A percentile compares a stretch with the other conserved stretches of the same genome.
These are phyloP conservation scores for Botia kubotai DNA, from an alignment of 2,797 vertebrate genomes.

Conservation along the genomic window DNA sequence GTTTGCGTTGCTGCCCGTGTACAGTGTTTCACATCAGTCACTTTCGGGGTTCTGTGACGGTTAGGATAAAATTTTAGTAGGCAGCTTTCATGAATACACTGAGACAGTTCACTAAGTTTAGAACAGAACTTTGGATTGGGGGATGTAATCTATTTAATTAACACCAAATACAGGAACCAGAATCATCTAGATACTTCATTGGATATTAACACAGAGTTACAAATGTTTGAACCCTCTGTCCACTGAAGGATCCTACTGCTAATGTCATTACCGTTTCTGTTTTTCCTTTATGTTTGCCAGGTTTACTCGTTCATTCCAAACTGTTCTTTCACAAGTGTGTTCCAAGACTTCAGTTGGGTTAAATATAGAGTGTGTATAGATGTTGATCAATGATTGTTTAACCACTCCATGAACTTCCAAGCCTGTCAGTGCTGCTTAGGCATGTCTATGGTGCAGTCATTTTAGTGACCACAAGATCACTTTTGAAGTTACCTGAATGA, in stretches of 20 bases:
- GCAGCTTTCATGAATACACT: no score
- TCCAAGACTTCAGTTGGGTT: slow-evolving; percentile 36
- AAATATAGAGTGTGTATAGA: slow-evolving; percentile 25
- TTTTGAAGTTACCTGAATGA: not conserved
- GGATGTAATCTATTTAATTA: not conserved
- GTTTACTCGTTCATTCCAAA: slow-evolving; percentile 22
- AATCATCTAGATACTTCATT: slow-evolving; percentile 15
- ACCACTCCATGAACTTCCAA: slow-evolving; percentile 24
- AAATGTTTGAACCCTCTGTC: not conserved
- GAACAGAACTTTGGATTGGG: no score
- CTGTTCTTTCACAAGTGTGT: slow-evolving; percentile 25
- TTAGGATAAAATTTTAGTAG: no score
- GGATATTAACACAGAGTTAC: slow-evolving; percentile 4
- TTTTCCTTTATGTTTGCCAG: not conserved
- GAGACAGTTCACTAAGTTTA: no score
- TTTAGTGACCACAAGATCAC: slow-evolving; percentile 23
- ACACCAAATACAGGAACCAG: not conserved
- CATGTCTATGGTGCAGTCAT: slow-evolving; percentile 21
- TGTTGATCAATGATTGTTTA: slow-evolving; percentile 41
- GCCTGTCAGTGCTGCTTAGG: slow-evolving; percentile 13
- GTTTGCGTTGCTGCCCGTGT: no score
- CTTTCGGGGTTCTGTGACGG: no score
- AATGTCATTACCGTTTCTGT: slow-evolving; percentile 27
- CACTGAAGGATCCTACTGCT: not conserved
- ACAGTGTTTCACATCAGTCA: no score